Evolutionary conservation across 2,113 vertebrate species (phyloP), one percentile per base, ranked within the genome.

Genomic region (Panurus biarmicus): DNA sequence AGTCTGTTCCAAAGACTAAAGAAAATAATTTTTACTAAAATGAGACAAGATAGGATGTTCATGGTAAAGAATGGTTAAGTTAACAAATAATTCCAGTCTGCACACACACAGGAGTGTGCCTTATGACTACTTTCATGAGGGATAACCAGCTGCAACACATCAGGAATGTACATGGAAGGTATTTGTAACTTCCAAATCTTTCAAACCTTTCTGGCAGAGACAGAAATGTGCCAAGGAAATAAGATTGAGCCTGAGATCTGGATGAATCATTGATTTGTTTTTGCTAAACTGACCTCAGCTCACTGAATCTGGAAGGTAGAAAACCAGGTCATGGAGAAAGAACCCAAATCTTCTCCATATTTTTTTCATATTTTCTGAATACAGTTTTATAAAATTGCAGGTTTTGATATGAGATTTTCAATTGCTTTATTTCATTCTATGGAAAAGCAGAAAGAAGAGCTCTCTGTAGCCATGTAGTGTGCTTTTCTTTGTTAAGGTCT

Each of bases 261-360:
- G 38, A 87, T 62, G 25, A 82, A 78, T 9, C 12, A 53, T n/a
- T 3, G 3, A 44, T 73, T 74, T 61, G 2, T 47, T 70, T 87
- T 33, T 65, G 33, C 6, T 78, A 40, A 33, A 64, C 29, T 76
- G 22, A 36, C 5, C 9, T 57, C 71, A 51, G 1, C 15, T 96
- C 7, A 1, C 33, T 50, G 17, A 76, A 58, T 33, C 2, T 5
- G 22, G 31, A 69, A 65, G 19, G 33, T 4, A 56, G 48, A 72
- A 94, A 65, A 58, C 7, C 14, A 53, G 22, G 7, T 57, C 3
- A 31, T 35, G 35, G 35, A 74, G 28, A 62, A 85, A 66, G 13
- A 71, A 7, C 2, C 14, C 82, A n/a, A 78, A 53, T 85, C 4
- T 22, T 85, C 8, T 9, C 25, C 0, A 0, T 26, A 1, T 17